Evolutionary conservation across 2,888 invertebrate genomes (phyloP), one percentile per base, ranked within the genome.

Genomic region (Tenodera sinensis): DNA sequence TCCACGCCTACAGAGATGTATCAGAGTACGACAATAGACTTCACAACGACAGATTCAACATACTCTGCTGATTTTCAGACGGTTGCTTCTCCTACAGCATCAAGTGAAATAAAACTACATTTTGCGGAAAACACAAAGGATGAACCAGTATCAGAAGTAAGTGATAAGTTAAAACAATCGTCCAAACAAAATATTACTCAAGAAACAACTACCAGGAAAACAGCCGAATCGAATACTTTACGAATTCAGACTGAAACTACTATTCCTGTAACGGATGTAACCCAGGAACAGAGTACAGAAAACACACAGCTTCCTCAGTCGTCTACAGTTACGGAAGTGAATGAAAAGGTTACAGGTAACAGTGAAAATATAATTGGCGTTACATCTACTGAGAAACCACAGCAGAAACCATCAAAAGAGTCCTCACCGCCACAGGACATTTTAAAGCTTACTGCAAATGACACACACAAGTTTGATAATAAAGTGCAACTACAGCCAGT

Each of bases 181-280:
- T 71, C 54, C 54, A 20, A 71, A 20, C 54, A 20, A 20, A 89
- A 90, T n/a, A 91, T 84, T 88, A 88, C 88, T 47, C 30, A 87
- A 84, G 83, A 42, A 47, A 87, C 83, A 82, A 34, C 28, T 9
- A 88, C 85, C 28, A 85, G 28, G 85, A 27, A 28, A 89, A 85
- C 47, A 30, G n/a, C 12, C 25, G 71, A 28, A 89, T 83, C 83
- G 6, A 42, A 30, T 14, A 54, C 27, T 3, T 86, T 20, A 90
- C 89, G 47, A 90, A 88, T 83, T 47, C 85, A 89, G 86, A 85
- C 84, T 83, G 89, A 86, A 27, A 92, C 92, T 12, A 93, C 94
- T 27, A 93, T 93, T 9, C 94, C 93, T 28, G 93, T 93, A 92
- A 92, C 93, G 84, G 91, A 92, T 87, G 91, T 92, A 83, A 85